Conservation (phyloP, 2,888 invertebrate genomes). For the Cosmorhoe ocellata region DNA sequence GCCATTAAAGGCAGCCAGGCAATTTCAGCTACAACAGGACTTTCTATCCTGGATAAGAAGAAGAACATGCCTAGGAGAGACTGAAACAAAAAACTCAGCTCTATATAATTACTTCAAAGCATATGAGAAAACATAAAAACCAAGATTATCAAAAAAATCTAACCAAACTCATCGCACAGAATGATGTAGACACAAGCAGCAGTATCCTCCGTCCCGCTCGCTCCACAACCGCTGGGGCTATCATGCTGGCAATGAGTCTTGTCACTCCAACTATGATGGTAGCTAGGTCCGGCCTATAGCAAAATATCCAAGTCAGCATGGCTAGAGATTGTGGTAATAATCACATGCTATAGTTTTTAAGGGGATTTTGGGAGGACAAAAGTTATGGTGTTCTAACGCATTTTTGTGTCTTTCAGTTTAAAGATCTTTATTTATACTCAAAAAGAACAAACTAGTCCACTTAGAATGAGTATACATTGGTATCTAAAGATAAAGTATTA, state of each 20-base stretch:
- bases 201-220: slow-evolving; percentile 46
- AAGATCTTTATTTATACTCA: no score
- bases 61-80: slow-evolving; percentile 45
- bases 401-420: no score
- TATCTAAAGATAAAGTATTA: no score
- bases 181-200: slow-evolving; percentile 46
- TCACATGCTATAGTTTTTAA: no score
- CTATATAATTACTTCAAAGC: no score
- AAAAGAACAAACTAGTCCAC: no score
- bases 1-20: slow-evolving; percentile 49
- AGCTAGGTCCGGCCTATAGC: slow-evolving; percentile 45
- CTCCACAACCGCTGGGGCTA: slow-evolving; percentile 48
- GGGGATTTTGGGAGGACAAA: no score
- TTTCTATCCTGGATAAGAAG: slow-evolving; percentile 37
- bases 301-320: neutral
- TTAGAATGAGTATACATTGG: no score
- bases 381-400: no score
- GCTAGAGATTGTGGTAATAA: no score
- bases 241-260: slow-evolving; percentile 41
- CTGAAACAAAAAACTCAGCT: slow-evolving; percentile 35
- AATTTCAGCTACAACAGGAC: slow-evolving; percentile 30
- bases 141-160: neutral
- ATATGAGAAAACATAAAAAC: no score
- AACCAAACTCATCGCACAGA: slow-evolving; percentile 50
- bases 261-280: slow-evolving; percentile 50